Base-by-base conservation (phyloP, 2,888 invertebrate genomes). In the Rosalia funebris region DNA sequence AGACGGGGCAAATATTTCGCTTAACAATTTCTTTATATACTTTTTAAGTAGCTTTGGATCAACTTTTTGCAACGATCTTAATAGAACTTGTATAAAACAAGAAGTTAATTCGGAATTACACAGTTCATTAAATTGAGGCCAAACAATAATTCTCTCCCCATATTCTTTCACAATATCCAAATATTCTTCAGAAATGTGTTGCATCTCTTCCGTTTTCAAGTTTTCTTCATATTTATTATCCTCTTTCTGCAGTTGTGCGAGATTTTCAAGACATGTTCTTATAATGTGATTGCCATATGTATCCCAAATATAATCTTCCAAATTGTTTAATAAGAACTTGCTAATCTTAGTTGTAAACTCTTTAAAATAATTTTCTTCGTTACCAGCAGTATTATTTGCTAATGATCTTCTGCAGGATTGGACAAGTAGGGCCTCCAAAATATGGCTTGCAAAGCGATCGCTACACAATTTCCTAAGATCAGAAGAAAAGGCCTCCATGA, bases 231-330 rank as follows among this genome's bases (percentile, higher is more conserved):
- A 82, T 45, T 81, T 48, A 5, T 37, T 37, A 10, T 68, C 78
- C 66, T 69, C 76, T 63, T 78, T 81, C 0, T 87, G 85, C 9
- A 91, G 83, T 0, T 92, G 91, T 10, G 88, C 86, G 0, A 93
- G 80, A 71, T 87, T 88, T 75, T 88, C 86, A n/a, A 93, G 77
- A 1, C 88, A 88, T 7, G 90, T 88, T 47, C 93, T 85, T 65
- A 93, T 82, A 2, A 94, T 87, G 72, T 91, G 90, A 80, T 89
- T 93, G 0, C 90, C 92, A 66, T 90, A 92, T 0, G 83, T 82
- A 75, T 94, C 91, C 87, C 88, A 89, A 0, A 92, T 85, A 73
- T 91, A 94, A 74, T 94, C 93, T 77, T 94, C 94, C 58, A 93
- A 82, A 82, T 95, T 95, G 78, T 95, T 95, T 0, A 93, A 79